Evolutionary conservation across 2,888 invertebrate species (phyloP), one percentile per base, ranked within the genome.

Genomic region (Limenitis camilla): DNA sequence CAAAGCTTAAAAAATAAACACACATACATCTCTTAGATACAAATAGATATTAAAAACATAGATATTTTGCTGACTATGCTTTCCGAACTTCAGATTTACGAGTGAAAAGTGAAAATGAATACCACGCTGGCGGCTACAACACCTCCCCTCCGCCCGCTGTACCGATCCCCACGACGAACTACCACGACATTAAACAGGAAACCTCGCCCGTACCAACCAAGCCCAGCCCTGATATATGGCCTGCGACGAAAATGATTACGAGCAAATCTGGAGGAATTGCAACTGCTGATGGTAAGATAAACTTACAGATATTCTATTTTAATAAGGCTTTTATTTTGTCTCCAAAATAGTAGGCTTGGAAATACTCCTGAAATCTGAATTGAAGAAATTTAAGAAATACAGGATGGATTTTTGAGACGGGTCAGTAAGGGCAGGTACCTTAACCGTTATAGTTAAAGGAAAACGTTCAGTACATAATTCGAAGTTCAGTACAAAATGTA

Each of bases 211-310:
- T 89, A 70, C 90, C 90, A 55, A 88, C 89, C 55, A 87, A 88
- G 60, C 89, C 90, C 35, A 89, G 89, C 70, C 89, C 90, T 52
- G 91, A 90, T 62, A 87, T 90, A 58, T 91, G 91, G 90, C 90
- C 91, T 52, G n/a, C n/a, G n/a, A 81, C 89, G 56, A 90, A 91
- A 73, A 83, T 90, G 65, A 88, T 91, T 67, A 90, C 90, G 51
- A 91, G 90, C 86, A 93, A 95, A 83, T 93, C 94, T 68, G 93
- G 93, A 61, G 92, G 93, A 68, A 93, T 95, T 63, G 92, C 94
- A 69, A 95, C 95, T 71, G 92, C 95, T 69, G 95, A 95, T 77
- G 95, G 95, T 94, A 87, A 33, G 35, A 9, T 19, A 19, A 19
- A 8, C 27, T n/a, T 32, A 19, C 6, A 30, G 27, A 41, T 10